phyloP scores from a whole-genome alignment of 2,113 vertebrate species.

The Meriones unguiculatus region DNA sequence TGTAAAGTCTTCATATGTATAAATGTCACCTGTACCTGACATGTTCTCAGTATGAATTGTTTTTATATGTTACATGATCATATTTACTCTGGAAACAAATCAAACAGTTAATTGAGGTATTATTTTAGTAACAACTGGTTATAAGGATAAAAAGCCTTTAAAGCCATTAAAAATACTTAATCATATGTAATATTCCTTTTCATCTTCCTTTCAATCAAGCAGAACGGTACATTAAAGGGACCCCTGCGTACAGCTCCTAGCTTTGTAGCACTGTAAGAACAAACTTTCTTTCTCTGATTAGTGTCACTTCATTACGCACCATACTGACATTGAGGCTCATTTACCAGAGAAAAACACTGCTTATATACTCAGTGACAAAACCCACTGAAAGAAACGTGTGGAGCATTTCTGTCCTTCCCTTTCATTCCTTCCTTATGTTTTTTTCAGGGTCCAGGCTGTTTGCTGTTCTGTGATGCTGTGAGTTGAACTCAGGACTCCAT shows the following conservation, averaged over 20 bases:
- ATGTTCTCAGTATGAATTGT: not conserved
- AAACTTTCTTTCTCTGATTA: not conserved
- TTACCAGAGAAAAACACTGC: not conserved
- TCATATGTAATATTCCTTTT: not conserved
- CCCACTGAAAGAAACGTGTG: not conserved
- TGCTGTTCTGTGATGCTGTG: not conserved
- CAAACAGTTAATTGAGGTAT: not conserved
- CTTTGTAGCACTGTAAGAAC: not conserved
- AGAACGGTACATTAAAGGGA: not conserved
- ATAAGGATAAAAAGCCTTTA: conserved; percentile 41
- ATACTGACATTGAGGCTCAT: not conserved
- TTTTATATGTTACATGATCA: not conserved
- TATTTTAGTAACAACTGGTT: conserved; percentile 46
- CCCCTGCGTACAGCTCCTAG: not conserved
- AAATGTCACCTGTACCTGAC: not conserved
- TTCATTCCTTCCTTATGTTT: not conserved
- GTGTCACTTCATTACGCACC: not conserved
- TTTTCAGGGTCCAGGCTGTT: not conserved
- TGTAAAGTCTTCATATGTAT: not conserved
- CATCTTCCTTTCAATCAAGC: not conserved
- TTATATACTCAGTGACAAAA: not conserved
- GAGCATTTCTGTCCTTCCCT: not conserved
- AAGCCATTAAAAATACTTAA: not conserved
- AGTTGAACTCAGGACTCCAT: not conserved
- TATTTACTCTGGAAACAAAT: conserved; percentile 57